These are phyloP conservation scores for Lottia gigantea DNA, from an alignment of 2,888 invertebrate species.

Conservation along the genomic window DNA sequence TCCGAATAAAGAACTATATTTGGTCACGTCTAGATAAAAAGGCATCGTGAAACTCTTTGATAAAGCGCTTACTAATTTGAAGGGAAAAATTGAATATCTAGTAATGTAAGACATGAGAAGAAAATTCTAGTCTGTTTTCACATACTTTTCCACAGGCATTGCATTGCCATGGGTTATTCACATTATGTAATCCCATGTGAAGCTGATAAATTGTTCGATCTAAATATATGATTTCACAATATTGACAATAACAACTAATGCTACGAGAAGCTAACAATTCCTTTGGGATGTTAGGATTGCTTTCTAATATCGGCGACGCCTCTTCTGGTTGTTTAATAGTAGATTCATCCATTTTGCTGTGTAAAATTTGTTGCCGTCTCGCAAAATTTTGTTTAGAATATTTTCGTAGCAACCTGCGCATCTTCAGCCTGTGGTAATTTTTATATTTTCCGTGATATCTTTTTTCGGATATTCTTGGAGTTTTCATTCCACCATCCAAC, in stretches of 20 bases:
- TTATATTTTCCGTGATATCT: background rate
- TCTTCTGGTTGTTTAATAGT: background rate
- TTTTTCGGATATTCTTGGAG: background rate
- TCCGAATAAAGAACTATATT: too few species aligned
- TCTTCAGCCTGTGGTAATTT: background rate
- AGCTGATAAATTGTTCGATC: slow-evolving; percentile 96
- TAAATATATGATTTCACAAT: slow-evolving; percentile 94
- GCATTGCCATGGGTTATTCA: slow-evolving; percentile 96
- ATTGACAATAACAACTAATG: slow-evolving; percentile 37
- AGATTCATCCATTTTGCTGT: background rate
- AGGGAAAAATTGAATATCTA: background rate
- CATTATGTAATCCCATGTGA: slow-evolving; percentile 97
- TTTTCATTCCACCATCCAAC: background rate
- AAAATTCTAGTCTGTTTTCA: slow-evolving; percentile 95
- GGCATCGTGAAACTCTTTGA: too few species aligned
- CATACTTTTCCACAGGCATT: slow-evolving; percentile 97
- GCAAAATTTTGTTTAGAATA: background rate
- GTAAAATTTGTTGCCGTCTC: background rate
- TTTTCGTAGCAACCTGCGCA: background rate
- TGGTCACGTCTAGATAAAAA: too few species aligned
- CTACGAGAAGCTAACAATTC: background rate
- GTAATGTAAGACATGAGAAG: slow-evolving; percentile 70
- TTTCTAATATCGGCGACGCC: slow-evolving; percentile 9
- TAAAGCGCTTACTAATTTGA: too few species aligned
- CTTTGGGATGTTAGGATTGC: slow-evolving; percentile 10